phyloP scores from a whole-genome alignment of 2,888 invertebrate genomes.

The Fragum whitleyi region DNA sequence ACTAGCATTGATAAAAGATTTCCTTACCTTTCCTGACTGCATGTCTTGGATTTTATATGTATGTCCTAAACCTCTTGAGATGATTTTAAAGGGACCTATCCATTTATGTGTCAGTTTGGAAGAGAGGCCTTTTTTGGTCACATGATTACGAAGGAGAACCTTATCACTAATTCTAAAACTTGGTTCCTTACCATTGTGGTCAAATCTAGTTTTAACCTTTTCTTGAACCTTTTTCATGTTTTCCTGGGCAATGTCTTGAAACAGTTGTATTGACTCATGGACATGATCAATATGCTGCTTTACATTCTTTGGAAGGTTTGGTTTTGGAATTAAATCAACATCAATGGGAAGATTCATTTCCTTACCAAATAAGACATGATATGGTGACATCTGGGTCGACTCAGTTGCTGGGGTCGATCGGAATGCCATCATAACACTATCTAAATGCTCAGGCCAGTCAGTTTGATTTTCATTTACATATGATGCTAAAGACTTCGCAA shows the following conservation, averaged over 20 bases:
- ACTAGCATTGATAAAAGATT: slow-evolving; percentile 33
- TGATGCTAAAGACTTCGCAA: slow-evolving; percentile 45
- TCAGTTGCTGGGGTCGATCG: slow-evolving; percentile 7
- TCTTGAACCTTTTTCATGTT: slow-evolving; percentile 27
- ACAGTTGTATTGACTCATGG: slow-evolving; percentile 10
- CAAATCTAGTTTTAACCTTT: slow-evolving; percentile 33
- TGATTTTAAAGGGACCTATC: slow-evolving; percentile 45
- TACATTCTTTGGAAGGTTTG: slow-evolving; percentile 8
- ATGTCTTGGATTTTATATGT: slow-evolving; percentile 46
- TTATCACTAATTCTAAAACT: slow-evolving; percentile 35
- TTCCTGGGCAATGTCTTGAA: slow-evolving; percentile 23
- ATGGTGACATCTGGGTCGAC: slow-evolving; percentile 7
- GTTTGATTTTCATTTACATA: slow-evolving; percentile 46
- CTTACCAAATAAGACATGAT: slow-evolving; percentile 30
- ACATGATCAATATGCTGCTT: slow-evolving; percentile 34
- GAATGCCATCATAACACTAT: slow-evolving; percentile 58
- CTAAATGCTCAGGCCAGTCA: slow-evolving; percentile 45
- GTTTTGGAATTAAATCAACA: slow-evolving; percentile 39
- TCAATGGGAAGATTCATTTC: slow-evolving; percentile 30
- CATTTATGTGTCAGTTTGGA: slow-evolving; percentile 43
- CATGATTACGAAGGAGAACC: slow-evolving; percentile 29
- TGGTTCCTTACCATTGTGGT: slow-evolving; percentile 39
- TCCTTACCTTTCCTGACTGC: slow-evolving; percentile 7
- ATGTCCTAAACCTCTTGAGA: background rate
- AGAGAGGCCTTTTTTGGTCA: slow-evolving; percentile 23